Evolutionary conservation across 1,140 invertebrate genomes (phyloP).

Genomic region (Brachionus rotundiformis): DNA sequence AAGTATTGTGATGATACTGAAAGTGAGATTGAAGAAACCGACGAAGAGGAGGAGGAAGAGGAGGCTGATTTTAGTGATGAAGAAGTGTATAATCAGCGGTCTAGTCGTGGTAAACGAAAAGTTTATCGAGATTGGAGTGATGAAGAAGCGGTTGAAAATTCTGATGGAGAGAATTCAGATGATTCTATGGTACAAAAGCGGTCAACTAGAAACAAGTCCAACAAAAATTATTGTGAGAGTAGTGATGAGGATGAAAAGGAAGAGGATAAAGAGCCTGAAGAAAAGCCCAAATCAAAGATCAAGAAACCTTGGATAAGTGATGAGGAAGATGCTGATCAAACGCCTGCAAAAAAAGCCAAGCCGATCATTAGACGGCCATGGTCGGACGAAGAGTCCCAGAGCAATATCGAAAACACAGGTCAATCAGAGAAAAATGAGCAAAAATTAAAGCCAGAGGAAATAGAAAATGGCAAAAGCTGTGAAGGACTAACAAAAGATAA

Average conservation of each 20-base stretch:
- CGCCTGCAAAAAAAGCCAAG: not conserved
- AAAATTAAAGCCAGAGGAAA: not conserved
- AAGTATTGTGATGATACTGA: slow-evolving; percentile 40
- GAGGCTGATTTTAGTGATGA: not conserved
- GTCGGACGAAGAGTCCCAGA: slow-evolving; percentile 21
- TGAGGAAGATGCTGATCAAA: not conserved
- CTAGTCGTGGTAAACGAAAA: not conserved
- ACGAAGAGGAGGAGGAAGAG: not conserved
- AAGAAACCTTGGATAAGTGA: slow-evolving; percentile 4
- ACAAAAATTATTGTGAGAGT: not conserved
- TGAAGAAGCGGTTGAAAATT: not conserved
- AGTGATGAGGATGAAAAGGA: not conserved
- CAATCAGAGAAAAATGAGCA: no score
- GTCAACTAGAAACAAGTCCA: not conserved
- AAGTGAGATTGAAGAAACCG: not conserved
- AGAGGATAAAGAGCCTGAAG: not conserved
- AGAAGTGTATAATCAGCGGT: not conserved
- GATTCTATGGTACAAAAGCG: not conserved
- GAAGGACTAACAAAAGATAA: not conserved
- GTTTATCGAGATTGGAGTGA: not conserved
- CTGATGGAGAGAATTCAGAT: not conserved
- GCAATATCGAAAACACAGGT: no score
- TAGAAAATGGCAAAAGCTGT: not conserved
- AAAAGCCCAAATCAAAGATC: not conserved
- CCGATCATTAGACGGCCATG: slow-evolving; percentile 1